Evolutionary conservation across 2,888 invertebrate species (phyloP), one percentile per base, ranked within the genome.

Genomic region (Morpho deidamia): DNA sequence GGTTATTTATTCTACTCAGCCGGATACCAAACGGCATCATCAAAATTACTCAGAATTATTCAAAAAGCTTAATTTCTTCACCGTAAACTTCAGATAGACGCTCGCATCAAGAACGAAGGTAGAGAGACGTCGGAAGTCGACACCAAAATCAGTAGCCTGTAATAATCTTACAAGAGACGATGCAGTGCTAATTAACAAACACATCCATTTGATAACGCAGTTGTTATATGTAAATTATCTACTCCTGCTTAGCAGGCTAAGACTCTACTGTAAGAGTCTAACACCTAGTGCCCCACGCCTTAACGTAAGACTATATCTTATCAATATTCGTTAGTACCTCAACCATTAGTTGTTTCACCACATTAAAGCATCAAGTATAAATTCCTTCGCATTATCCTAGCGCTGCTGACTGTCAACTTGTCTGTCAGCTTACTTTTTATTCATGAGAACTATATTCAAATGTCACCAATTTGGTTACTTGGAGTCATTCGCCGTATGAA

Each of bases 81-180:
- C 66, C 64, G 63, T 93, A 93, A 8, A 91, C 90, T 11, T 89
- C 78, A 1, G 92, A 74, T 34, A 95, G 77, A 8, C 91, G 74
- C 63, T 96, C 94, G 33, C 92, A 69, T 96, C 95, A 0, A 96
- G 72, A 7, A 95, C 91, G 39, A 95, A 75, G 63, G 93, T 93
- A 10, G 91, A 91, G 1, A 96, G 76, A 23, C 93, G 83, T 7
- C 91, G 85, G 2, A 95, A 81, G 69, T 93, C 92, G 0, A 94
- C 58, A 66, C 86, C 70, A 71, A 86, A 70, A 41, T 83, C 76
- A 0, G 67, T 59, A 7, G 62, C 74, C 69, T 63, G 85, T 58
- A 66, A 90, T 58, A 72, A 92, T 69, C 65, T 92, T 69, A 56
- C 87, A 63, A 68, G 92, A 74, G 71, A 91, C 0, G 90, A 76